Evolutionary conservation across 2,797 vertebrate species (phyloP), one percentile per base, ranked within the genome.

Genomic region (Onychomys arenicola): DNA sequence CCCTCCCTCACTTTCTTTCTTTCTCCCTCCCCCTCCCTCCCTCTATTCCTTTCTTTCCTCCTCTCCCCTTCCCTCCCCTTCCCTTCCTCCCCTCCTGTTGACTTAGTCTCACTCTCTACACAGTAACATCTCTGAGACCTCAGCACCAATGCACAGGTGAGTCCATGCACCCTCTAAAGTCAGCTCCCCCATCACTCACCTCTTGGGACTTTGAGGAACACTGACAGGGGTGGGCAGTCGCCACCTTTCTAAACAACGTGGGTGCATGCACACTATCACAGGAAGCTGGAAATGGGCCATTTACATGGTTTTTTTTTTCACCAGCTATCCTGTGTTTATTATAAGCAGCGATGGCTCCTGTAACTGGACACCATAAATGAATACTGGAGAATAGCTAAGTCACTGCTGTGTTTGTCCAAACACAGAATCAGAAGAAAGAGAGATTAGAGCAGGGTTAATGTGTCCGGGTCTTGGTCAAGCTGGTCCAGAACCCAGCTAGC

Each of bases 351-450:
- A 61, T 21, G 34, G 9, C 52, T 46, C 67, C 78, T 65, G 76
- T 63, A 75, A 95, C 95, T n/a, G 13, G 88, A 93, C 71, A 76
- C 80, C 55, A 11, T 84, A 71, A 61, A 52, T 57, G 90, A 67
- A 37, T 3, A 19, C 25, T 83, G 95, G 73, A 91, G 69, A 95
- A 52, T n/a, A 83, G 88, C 52, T 59, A 67, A 61, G 85, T 43
- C 83, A 69, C 59, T 40, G 2, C n/a, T 52, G 1, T 12, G 46
- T 8, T 87, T 93, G 91, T 76, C 94, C 55, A 76, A 89, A 94
- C 71, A 17, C 34, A 3, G 91, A 43, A 49, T 3, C 0, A 4
- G 52, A 76, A 37, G 19, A 34, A 19, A 40, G 59, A 19, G 82
- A 92, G 90, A 92, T 59, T 34, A 43, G 8, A 23, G 71, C 0